phyloP scores from a whole-genome alignment of 2,888 invertebrate genomes.

The Lottia gigantea region DNA sequence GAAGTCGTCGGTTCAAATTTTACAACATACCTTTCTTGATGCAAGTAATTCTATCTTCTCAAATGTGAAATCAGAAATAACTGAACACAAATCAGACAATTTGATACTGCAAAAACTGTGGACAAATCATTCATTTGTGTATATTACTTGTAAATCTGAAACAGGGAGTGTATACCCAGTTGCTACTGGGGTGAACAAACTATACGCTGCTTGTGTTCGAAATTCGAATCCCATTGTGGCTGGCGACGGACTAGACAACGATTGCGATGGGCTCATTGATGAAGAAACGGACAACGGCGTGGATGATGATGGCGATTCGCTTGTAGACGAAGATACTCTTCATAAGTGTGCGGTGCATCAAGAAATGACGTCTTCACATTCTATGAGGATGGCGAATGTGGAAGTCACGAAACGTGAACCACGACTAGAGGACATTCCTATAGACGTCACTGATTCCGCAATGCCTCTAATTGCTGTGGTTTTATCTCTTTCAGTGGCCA shows the following conservation, averaged over 20 bases:
- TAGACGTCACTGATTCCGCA: constrained; percentile 27
- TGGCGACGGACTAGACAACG: constrained; percentile 49
- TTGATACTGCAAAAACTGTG: constrained; percentile 25
- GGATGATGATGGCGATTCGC: constrained; percentile 41
- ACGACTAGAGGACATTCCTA: background rate
- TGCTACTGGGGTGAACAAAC: constrained; percentile 39
- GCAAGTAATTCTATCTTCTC: constrained; percentile 19
- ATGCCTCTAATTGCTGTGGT: constrained; percentile 39
- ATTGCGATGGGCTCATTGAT: constrained; percentile 47
- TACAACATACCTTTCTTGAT: constrained; percentile 18
- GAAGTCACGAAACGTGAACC: constrained; percentile 10
- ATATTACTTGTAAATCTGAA: constrained; percentile 28
- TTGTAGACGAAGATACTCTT: constrained; percentile 41
- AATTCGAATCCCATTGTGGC: constrained; percentile 12
- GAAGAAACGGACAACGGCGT: constrained; percentile 36
- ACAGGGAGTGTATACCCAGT: constrained; percentile 39
- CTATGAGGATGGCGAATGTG: constrained; percentile 12
- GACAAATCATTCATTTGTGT: constrained; percentile 30
- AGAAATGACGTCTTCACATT: background rate
- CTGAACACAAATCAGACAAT: constrained; percentile 17
- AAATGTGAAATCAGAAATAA: constrained; percentile 14
- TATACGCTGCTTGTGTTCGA: constrained; percentile 41
- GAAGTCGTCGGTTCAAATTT: background rate
- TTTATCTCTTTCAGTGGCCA: constrained; percentile 41
- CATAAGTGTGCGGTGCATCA: constrained; percentile 12